Evolutionary conservation across 1,140 invertebrate species (phyloP), one percentile per base, ranked within the genome.

Genomic region (Drosophila fuyamai): DNA sequence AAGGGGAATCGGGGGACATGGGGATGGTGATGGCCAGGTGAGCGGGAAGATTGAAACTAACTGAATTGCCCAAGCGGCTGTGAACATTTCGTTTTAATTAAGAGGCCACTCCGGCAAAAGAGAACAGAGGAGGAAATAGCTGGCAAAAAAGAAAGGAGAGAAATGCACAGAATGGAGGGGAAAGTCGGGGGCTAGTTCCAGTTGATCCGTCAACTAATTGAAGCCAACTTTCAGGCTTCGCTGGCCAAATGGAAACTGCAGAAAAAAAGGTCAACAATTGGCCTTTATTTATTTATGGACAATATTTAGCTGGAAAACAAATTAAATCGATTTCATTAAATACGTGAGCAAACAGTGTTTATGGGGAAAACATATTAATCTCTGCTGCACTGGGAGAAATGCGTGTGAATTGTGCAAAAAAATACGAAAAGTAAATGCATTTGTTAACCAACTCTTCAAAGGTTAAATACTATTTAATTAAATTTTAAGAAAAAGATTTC

Each of bases 61-160:
- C 67, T 71, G 67, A 71, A 71, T 71, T 70, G 67, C 67, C 67
- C 50, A 71, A 71, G 67, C 66, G 68, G 66, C 68, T 72, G 68
- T 72, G 68, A 72, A 72, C 68, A 72, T 72, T 72, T 72, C 54
- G 68, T 71, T 71, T 72, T 72, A 72, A 72, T 72, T 72, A 72
- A 72, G 68, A 72, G 68, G 44, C 44, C 51, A 53, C 58, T 65
- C 57, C 13, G 57, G 61, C 46, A 36, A 67, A 41, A 51, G 23
- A 16, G 46, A 67, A 48, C 40, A 50, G 13, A 23, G 14, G 12
- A 47, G 35, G 35, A 63, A 40, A 40, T 5, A n/a, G n/a, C 12
- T 23, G 14, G 32, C 35, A 68, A 53, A 36, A 46, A 8, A 23
- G 32, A 18, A 32, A 4, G 16, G 16, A 32, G 29, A 35, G 41